A percentile compares a stretch with the other conserved stretches of the same genome.
These are phyloP conservation scores for Macropus fuliginosus DNA, from an alignment of 2,797 vertebrate species.

Conservation along the genomic window DNA sequence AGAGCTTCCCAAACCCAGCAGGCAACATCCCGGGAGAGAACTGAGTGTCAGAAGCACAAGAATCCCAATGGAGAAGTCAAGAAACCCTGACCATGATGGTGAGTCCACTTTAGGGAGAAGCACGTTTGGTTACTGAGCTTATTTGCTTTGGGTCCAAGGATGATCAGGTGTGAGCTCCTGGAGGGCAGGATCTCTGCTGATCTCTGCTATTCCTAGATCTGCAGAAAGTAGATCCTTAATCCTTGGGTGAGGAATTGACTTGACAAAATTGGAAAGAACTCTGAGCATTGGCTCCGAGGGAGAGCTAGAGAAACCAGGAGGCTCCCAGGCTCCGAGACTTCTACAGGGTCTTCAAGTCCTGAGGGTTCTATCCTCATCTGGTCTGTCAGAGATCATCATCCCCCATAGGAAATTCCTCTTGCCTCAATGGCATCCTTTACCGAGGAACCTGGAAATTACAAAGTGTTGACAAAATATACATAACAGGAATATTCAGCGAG, in stretches of 20 bases:
- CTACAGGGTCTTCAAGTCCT: neutral
- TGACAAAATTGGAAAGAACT: neutral
- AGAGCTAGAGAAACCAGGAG: neutral
- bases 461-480: neutral
- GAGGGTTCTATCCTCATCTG: neutral
- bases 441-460: neutral
- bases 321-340: neutral
- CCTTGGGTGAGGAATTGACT: neutral
- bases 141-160: neutral
- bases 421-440: neutral
- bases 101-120: neutral
- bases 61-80: neutral
- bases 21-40: neutral
- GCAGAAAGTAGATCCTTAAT: neutral
- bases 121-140: neutral
- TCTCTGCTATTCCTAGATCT: neutral
- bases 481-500: neutral
- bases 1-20: neutral
- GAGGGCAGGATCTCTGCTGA: neutral
- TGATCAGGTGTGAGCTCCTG: neutral
- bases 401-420: neutral
- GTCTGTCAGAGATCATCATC: neutral
- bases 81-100: neutral
- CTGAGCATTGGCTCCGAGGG: neutral
- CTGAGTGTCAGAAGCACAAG: neutral